These are phyloP conservation scores for Cydia pomonella DNA, from an alignment of 1,140 invertebrate genomes.

Conservation along the genomic window DNA sequence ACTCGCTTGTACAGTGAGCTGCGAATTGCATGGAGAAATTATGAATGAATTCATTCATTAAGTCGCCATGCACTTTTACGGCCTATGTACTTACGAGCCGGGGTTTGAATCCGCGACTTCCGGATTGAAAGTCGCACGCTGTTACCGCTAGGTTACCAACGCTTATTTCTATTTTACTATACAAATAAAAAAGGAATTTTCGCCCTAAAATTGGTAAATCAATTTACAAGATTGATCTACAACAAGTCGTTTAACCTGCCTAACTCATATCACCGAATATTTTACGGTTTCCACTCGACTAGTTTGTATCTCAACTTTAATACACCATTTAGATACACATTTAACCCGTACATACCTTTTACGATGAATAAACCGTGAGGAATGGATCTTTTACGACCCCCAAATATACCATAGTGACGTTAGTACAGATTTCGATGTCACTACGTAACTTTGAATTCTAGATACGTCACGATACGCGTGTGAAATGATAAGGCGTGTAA, in stretches of 20 bases:
- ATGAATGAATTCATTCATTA: no score
- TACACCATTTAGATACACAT: constrained; percentile 70
- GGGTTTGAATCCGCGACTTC: no score
- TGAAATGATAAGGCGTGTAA: constrained; percentile 53
- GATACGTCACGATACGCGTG: constrained; percentile 56
- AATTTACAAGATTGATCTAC: neutral
- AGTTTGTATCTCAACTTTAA: constrained; percentile 78
- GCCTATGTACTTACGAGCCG: no score
- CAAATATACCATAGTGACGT: constrained; percentile 49
- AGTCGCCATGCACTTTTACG: no score
- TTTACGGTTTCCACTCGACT: constrained; percentile 75
- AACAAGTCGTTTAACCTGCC: neutral
- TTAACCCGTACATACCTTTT: constrained; percentile 73
- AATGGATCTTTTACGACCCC: constrained; percentile 75
- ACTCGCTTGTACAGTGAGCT: no score
- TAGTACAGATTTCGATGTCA: constrained; percentile 63
- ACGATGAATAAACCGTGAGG: constrained; percentile 71
- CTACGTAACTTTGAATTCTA: constrained; percentile 65
- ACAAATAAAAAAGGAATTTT: no score
- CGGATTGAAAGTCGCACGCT: no score
- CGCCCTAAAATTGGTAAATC: no score
- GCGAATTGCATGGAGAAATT: no score
- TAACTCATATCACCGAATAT: constrained; percentile 48
- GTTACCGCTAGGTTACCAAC: no score
- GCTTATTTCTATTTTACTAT: no score